Evolutionary conservation across 1,140 invertebrate species (phyloP), one percentile per base, ranked within the genome.

Genomic region (Propsilocerus akamusi): DNA sequence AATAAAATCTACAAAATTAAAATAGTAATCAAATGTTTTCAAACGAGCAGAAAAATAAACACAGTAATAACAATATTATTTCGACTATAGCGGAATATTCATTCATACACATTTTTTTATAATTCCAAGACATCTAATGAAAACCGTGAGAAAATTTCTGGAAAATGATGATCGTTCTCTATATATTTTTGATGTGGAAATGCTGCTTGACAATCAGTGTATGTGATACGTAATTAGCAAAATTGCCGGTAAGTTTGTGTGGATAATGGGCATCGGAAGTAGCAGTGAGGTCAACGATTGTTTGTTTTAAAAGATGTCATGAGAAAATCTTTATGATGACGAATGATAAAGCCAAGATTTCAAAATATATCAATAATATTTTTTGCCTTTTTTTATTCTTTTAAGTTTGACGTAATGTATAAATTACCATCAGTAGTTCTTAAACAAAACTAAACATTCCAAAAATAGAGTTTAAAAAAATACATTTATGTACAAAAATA

Each of bases 71-170:
- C 20, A 37, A 34, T 37, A 37, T 20, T 41, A 30, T 14, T 5
- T 6, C 14, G 10, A 6, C 20, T 12, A 14, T 37, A 37, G 34
- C 34, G 34, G 34, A 37, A 37, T 37, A 3, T 17, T 6, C 7
- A 37, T 37, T 37, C 14, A 17, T 37, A 41, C 11, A 17, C 20
- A 41, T 8, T 20, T 41, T 14, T 41, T 17, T n/a, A n/a, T n/a
- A n/a, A n/a, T n/a, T n/a, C n/a, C n/a, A n/a, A n/a, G n/a, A n/a
- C 34, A 41, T 17, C 22, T 20, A 30, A 30, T 30, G 34, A 41
- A 41, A 41, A 41, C 34, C 34, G 34, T 41, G 34, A 41, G 34
- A 41, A 41, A 41, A 41, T 20, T 41, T 41, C 34, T 41, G 34
- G 34, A 41, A 41, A 41, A 41, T 17, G 14, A 41, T 20, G 10